phyloP scores from a whole-genome alignment of 1,140 invertebrate species.

The Drosophila asahinai region DNA sequence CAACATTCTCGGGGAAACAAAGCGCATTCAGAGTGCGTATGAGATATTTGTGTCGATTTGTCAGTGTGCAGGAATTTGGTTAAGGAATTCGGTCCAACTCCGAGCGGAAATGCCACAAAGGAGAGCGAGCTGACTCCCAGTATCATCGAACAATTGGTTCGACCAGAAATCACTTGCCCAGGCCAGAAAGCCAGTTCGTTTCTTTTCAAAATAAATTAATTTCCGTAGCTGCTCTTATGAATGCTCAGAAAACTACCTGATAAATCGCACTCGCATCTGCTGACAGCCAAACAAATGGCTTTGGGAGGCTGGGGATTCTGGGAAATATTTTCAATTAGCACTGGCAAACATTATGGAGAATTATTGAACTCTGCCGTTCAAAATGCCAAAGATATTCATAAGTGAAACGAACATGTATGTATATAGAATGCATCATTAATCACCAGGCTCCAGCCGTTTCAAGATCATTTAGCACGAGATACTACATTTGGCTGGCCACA shows the following conservation, averaged over 20 bases:
- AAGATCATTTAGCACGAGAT: constrained; percentile 28
- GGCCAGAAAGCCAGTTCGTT: not conserved
- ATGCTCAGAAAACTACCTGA: constrained; percentile 36
- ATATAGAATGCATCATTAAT: constrained; percentile 25
- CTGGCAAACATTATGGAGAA: constrained; percentile 5
- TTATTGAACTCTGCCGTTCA: constrained; percentile 9
- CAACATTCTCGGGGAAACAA: constrained; percentile 52
- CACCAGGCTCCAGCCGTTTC: constrained; percentile 10
- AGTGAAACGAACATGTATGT: constrained; percentile 8
- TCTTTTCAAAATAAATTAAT: constrained; percentile 4
- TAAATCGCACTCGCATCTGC: constrained; percentile 36
- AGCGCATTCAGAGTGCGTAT: constrained; percentile 34
- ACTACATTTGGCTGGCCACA: not conserved
- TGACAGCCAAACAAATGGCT: constrained; percentile 42
- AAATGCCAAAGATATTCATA: constrained; percentile 26
- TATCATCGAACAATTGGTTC: constrained; percentile 21
- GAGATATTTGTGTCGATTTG: constrained; percentile 59
- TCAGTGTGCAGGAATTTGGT: constrained; percentile 29
- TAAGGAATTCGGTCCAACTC: constrained; percentile 10
- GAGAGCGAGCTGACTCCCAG: not conserved
- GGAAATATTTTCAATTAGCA: constrained; percentile 49
- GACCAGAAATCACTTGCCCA: constrained; percentile 6
- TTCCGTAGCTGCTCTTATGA: constrained; percentile 4
- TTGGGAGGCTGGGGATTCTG: constrained; percentile 17
- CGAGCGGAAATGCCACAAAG: constrained; percentile 37